These are phyloP conservation scores for Physeter macrocephalus DNA, from an alignment of 2,113 vertebrate genomes.

Conservation along the genomic window DNA sequence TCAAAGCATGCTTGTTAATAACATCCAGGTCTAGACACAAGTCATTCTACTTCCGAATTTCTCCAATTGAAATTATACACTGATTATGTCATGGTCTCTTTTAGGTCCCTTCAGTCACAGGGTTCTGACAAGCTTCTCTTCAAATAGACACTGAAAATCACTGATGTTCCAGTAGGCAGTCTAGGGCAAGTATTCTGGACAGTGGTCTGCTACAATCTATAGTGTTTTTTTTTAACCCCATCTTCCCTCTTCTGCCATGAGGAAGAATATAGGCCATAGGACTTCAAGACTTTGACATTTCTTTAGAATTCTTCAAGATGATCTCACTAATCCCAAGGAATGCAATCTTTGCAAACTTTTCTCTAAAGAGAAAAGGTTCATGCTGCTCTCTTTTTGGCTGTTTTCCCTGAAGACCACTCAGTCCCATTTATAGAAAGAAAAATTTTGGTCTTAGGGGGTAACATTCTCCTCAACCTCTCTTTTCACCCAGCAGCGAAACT, in stretches of 20 bases:
- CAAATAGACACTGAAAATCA: neutral
- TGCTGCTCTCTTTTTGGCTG: neutral
- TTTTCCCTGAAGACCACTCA: neutral
- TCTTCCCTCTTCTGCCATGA: neutral
- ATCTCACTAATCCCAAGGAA: neutral
- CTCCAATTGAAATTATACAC: neutral
- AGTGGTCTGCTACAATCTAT: neutral
- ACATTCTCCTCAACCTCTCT: neutral
- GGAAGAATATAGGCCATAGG: neutral
- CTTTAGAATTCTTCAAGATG: conserved; percentile 8
- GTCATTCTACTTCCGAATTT: neutral
- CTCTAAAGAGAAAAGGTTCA: neutral
- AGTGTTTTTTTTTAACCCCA: neutral
- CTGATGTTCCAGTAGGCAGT: neutral
- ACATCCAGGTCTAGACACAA: neutral
- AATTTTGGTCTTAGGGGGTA: neutral
- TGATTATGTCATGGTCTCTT: neutral
- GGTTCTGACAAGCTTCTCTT: neutral
- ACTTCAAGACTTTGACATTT: neutral
- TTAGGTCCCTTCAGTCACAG: neutral
- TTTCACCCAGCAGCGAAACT: neutral
- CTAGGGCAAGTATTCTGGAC: neutral
- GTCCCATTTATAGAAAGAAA: neutral
- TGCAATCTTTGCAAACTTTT: neutral
- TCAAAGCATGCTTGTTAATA: neutral